Percentiles rank a stretch among this genome's conserved stretches.
phyloP scores from a whole-genome alignment of 1,140 invertebrate species.

The Melanaphis sacchari region DNA sequence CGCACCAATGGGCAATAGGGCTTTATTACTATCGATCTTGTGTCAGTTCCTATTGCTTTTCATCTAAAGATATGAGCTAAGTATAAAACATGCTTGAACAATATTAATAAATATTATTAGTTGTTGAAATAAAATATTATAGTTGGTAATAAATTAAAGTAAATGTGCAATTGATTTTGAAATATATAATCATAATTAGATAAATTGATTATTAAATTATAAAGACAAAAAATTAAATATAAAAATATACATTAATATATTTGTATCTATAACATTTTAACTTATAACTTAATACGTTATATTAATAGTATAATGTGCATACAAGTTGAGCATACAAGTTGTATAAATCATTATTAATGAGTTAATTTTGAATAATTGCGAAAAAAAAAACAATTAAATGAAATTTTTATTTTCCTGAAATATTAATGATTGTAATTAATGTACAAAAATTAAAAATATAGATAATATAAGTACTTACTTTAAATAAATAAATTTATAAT shows the following conservation, averaged over 20 bases:
- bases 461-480: background rate
- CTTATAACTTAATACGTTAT: background rate
- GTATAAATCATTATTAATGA: background rate
- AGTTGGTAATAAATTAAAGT: background rate
- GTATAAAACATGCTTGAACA: background rate
- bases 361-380: background rate
- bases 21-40: background rate
- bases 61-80: background rate
- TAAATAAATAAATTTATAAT: background rate
- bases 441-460: background rate
- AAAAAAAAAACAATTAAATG: too few relatives aligned
- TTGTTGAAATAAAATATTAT: background rate
- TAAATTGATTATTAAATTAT: background rate
- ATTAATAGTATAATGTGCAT: background rate
- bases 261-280: background rate
- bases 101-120: background rate
- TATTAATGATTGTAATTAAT: background rate
- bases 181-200: background rate
- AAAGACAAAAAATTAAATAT: background rate
- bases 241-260: background rate
- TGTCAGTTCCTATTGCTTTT: background rate
- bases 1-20: too few relatives aligned
- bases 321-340: background rate
- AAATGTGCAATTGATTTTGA: background rate
- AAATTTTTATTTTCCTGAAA: background rate